A percentile compares a stretch with the other conserved stretches of the same genome.
Conservation (phyloP, 2,888 invertebrate species). For the Agrochola macilenta region DNA sequence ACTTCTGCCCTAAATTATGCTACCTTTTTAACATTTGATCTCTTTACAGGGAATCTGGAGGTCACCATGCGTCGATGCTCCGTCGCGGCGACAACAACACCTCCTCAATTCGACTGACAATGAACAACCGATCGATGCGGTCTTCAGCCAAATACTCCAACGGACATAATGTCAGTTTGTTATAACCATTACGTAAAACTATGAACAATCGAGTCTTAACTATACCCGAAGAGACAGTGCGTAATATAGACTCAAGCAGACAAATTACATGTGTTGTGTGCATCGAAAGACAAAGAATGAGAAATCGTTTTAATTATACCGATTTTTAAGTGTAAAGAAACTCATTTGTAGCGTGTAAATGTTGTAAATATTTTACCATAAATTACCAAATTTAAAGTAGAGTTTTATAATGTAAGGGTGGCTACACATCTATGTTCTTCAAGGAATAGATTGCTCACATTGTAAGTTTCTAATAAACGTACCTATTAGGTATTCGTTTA, state of each 20-base stretch:
- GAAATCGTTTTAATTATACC: conserved; percentile 57
- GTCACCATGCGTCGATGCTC: conserved; percentile 82
- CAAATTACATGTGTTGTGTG: conserved; percentile 74
- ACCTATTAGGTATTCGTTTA: background rate
- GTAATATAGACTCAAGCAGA: conserved; percentile 56
- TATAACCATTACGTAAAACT: conserved; percentile 78
- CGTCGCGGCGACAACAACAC: conserved; percentile 85
- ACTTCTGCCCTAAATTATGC: background rate
- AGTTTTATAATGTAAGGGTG: conserved; percentile 48
- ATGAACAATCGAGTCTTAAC: conserved; percentile 46
- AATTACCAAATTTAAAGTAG: conserved; percentile 8
- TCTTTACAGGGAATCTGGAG: conserved; percentile 84
- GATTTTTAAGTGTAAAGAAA: conserved; percentile 60
- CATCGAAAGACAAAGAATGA: conserved; percentile 70
- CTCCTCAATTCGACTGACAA: conserved; percentile 84
- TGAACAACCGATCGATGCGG: conserved; percentile 80
- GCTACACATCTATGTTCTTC: conserved; percentile 4
- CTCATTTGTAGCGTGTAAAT: conserved; percentile 16
- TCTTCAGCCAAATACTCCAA: conserved; percentile 85
- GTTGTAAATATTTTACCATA: conserved; percentile 47
- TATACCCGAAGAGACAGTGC: conserved; percentile 68
- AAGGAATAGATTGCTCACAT: background rate
- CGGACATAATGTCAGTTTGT: conserved; percentile 83
- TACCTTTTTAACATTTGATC: background rate
- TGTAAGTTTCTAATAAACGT: background rate